phyloP scores from a whole-genome alignment of 2,113 vertebrate species.

The Spheniscus mendiculus region DNA sequence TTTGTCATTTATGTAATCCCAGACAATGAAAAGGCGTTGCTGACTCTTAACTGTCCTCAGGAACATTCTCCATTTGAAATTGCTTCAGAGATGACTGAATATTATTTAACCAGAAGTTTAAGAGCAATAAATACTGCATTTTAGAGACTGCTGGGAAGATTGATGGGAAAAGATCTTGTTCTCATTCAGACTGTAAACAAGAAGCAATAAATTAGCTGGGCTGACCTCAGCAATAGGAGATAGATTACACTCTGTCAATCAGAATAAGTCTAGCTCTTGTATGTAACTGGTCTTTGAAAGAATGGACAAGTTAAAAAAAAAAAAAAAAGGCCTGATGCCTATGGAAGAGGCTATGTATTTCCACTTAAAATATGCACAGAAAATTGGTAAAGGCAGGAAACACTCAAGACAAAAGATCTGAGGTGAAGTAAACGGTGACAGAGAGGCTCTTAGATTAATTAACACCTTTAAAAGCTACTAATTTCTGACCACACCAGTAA shows the following conservation, averaged over 20 bases:
- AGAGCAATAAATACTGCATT: constrained; percentile 54
- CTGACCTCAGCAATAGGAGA: constrained; percentile 30
- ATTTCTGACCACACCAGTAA: not conserved
- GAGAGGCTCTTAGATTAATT: not conserved
- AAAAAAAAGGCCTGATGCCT: not conserved
- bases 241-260: not conserved
- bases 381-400: not conserved
- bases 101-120: constrained; percentile 62
- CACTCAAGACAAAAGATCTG: not conserved
- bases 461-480: not conserved
- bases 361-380: not conserved
- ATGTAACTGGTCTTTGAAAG: not conserved
- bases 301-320: not conserved
- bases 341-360: not conserved
- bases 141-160: constrained; percentile 53
- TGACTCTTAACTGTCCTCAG: constrained; percentile 30
- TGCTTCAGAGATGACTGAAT: constrained; percentile 57
- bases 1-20: constrained; percentile 35
- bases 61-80: constrained; percentile 57
- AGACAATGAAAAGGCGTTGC: constrained; percentile 10
- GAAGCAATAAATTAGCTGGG: constrained; percentile 48
- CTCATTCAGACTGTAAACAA: constrained; percentile 57
- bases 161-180: constrained; percentile 54
- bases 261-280: not conserved
- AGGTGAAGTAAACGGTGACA: not conserved